Evolutionary conservation across 1,140 invertebrate genomes (phyloP), one percentile per base, ranked within the genome.

Genomic region (Mamestra configurata): DNA sequence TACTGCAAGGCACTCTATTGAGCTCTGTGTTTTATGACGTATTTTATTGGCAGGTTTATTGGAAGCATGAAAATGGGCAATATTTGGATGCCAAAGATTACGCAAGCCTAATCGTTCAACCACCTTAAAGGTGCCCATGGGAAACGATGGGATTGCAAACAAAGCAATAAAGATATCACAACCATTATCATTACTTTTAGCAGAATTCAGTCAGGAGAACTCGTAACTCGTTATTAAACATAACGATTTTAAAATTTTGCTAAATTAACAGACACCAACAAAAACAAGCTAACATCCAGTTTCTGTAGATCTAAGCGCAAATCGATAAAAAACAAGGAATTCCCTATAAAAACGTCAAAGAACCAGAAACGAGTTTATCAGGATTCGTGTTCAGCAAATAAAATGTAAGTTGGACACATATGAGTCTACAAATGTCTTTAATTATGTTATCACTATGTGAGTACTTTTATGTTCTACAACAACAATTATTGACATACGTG

Each of bases 401-500:
- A 57, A 27, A 57, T 27, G 22, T 57, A 57, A 57, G 22, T 55
- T 55, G 53, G 37, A 40, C 37, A 49, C 11, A 57, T 24, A 27
- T 22, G 22, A 22, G 22, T 57, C 53, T 57, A 57, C 22, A 4
- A 57, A 57, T 57, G 5, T 4, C 10, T 66, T 20, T 40, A 66
- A 66, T 40, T 66, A 43, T 40, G 18, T 64, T 64, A 40, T 64
- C 61, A 64, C 35, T 64, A 40, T 15, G 35, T 20, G n/a, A 20
- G 18, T 35, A 18, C 4, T 55, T 40, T n/a, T 18, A 6, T 64
- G 10, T 40, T n/a, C 35, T 40, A 1, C 4, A 1, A 18, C 15
- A 8, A 10, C 1, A n/a, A 40, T 10, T 11, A 4, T 10, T 40
- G 11, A 10, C 10, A 4, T 22, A 5, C 13, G 22, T 15, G 20